Base-by-base conservation (phyloP, 2,888 invertebrate genomes). In the Ophion obscuratus region DNA sequence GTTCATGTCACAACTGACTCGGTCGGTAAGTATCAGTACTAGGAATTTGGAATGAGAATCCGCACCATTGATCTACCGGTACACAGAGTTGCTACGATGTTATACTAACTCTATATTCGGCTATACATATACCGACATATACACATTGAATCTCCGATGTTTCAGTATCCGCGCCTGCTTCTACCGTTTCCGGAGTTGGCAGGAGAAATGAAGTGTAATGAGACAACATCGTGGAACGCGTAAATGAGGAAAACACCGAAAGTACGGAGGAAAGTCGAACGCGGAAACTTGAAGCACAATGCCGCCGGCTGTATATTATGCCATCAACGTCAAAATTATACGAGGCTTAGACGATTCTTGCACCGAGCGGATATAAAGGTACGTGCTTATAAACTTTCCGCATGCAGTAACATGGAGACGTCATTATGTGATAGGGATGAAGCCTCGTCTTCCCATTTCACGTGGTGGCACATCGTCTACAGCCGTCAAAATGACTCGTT, bases 221-320 rank as follows among this genome's bases (percentile, higher is more conserved):
- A 62, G 20, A 17, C 40, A 64, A 59, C n/a, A 27, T 77, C 7
- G 47, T 67, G 68, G 44, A 20, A 81, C 24, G 75, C 67, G 67
- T 44, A 59, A 81, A 74, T 74, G 71, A 73, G 73, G 68, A 31
- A 75, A 59, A 40, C 20, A 64, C 62, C 47, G 47, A 68, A 68
- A 67, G 78, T 47, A 59, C 44, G 61, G 57, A 67, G 77, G 77
- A 76, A 83, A 81, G 77, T 81, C 64, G 83, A 71, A 80, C 81
- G 81, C 75, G 81, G 84, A 84, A 74, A 71, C 81, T 82, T 73
- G 57, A 81, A 84, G 59, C 81, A 82, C 84, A 84, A 84, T 84
- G 76, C 75, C 62, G 74, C 53, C 61, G 53, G 61, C 57, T 61
- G 76, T 76, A 75, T 84, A 86, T 86, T 84, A 81, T 84, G 70